Evolutionary conservation across 2,888 invertebrate species (phyloP), one percentile per base, ranked within the genome.

Genomic region (Campopleginae sp.): DNA sequence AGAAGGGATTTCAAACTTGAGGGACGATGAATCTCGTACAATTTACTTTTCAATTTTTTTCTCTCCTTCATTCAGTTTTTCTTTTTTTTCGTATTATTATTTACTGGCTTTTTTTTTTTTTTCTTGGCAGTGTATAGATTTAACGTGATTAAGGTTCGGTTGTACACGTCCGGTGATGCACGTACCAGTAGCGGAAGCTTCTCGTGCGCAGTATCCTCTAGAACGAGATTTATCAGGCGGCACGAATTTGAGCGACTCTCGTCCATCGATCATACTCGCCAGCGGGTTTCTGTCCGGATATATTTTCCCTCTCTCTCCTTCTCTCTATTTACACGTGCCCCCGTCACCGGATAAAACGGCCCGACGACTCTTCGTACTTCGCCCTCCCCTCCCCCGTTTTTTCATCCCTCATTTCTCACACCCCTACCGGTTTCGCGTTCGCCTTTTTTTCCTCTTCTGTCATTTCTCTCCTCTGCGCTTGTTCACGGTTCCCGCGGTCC

Each of bases 211-310:
- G 82, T 46, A 75, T 74, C 63, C 70, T 48, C 66, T 44, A 46
- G 58, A 75, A 44, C 70, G 75, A 82, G 85, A 85, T 85, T 85
- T 82, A 85, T 85, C 82, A 85, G 79, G 82, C 71, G 76, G 71
- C 65, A 81, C 80, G 80, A 85, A 86, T 86, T 85, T 81, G 85
- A 81, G 83, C 81, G 86, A 63, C 76, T 83, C 78, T 66, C 75
- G 71, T 76, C 82, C 84, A 84, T 85, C 83, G 78, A 82, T 85
- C 83, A 86, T 74, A 79, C 84, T 74, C 58, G 61, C 82, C 68
- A 76, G 74, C 71, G 82, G 80, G 68, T 72, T 82, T 58, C 82
- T 74, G 79, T 71, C 77, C 63, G 68, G 66, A 72, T 84, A 23
- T 75, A 83, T 75, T 68, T 38, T 78, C 66, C 70, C 48, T 83